Percentiles rank a stretch among this genome's conserved stretches.
These are phyloP conservation scores for Phymastichus coffea DNA, from an alignment of 1,140 invertebrate species.

Conservation along the genomic window DNA sequence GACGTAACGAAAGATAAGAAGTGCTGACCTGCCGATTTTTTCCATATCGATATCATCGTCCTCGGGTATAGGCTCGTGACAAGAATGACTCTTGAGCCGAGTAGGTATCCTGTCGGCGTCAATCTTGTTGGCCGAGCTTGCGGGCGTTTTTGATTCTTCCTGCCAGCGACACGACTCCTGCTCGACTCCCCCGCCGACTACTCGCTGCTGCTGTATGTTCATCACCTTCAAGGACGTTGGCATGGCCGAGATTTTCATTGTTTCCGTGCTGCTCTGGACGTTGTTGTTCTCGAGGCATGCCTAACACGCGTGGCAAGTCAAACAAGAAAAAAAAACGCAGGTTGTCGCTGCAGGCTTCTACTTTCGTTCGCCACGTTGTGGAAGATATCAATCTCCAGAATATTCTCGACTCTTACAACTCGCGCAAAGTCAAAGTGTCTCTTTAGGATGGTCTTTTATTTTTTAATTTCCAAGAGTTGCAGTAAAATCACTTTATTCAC, in stretches of 20 bases:
- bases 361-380: too few relatives aligned
- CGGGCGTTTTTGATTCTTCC: slow-evolving; percentile 44
- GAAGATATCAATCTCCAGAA: too few relatives aligned
- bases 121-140: slow-evolving; percentile 41
- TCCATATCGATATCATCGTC: slow-evolving; percentile 36
- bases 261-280: slow-evolving; percentile 37
- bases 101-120: slow-evolving; percentile 35
- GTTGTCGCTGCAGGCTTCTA: too few relatives aligned
- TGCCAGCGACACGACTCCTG: slow-evolving; percentile 27
- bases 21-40: slow-evolving; percentile 9
- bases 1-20: neutral
- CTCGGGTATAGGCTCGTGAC: slow-evolving; percentile 44
- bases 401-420: too few relatives aligned
- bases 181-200: slow-evolving; percentile 26
- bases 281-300: slow-evolving; percentile 42
- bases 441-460: too few relatives aligned
- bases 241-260: slow-evolving; percentile 53
- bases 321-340: too few relatives aligned
- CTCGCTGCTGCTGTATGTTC: slow-evolving; percentile 37
- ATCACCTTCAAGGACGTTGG: slow-evolving; percentile 43
- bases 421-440: too few relatives aligned
- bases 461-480: too few relatives aligned
- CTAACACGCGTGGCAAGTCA: too few relatives aligned
- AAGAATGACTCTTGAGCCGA: slow-evolving; percentile 40
- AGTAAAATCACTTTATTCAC: too few relatives aligned